Evolutionary conservation across 2,888 invertebrate genomes (phyloP), one percentile per base, ranked within the genome.

Genomic region (Lacanobia oleracea): DNA sequence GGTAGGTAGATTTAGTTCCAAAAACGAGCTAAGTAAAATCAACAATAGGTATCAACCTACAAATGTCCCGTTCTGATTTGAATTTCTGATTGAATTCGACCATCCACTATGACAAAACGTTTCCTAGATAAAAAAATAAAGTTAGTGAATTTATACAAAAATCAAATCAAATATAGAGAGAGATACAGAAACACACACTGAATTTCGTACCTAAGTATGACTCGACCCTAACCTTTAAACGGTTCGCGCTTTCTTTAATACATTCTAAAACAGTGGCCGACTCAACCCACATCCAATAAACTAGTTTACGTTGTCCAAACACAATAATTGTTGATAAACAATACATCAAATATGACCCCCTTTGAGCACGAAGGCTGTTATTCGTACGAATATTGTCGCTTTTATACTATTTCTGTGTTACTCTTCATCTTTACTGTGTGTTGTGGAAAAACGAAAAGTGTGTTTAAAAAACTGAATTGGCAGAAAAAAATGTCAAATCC

Each of bases 341-440:
- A 77, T 77, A 88, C 56, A 54, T 70, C 86, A 91, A 91, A 92
- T 80, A 91, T 62, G 79, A 77, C 90, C 91, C 80, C 87, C 85
- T 76, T 83, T 82, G 85, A 86, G 23, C 84, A 86, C 69, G 56
- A 27, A 57, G 54, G 12, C 45, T 62, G 65, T 45, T 69, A 66
- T 68, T 72, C 59, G 9, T 40, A 61, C 7, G 56, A 66, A 74
- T 83, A 73, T 71, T 64, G 87, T 87, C 80, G 72, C 73, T 66
- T 81, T 82, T 76, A 61, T 75, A 61, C 67, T 74, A 74, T 74
- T 60, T 57, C 72, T 57, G 60, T 64, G 71, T 65, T 40, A 69
- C 60, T 37, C 14, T 37, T 79, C 61, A 51, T 27, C 71, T 75
- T 64, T 63, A 53, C 51, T 63, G 57, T 60, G 66, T 48, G 63